phyloP scores from a whole-genome alignment of 2,113 vertebrate genomes.

The Thunnus thynnus region DNA sequence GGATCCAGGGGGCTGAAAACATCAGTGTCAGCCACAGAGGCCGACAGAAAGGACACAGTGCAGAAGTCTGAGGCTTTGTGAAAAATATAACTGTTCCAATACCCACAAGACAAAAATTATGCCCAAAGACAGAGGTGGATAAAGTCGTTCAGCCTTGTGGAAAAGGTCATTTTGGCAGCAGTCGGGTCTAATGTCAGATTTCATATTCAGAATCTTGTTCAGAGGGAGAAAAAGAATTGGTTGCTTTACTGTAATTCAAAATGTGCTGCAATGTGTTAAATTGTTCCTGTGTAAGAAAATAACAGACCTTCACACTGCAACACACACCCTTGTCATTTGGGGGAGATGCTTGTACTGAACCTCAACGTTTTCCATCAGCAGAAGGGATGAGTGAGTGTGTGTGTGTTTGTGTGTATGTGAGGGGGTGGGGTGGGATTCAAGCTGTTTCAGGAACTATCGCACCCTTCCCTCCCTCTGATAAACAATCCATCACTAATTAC shows the following conservation, averaged over 20 bases:
- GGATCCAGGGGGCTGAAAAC: neutral
- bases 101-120: neutral
- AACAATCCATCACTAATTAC: constrained; percentile 57
- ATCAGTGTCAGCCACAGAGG: neutral
- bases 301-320: constrained; percentile 73
- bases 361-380: constrained; percentile 1
- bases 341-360: constrained; percentile 29
- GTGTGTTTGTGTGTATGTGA: neutral
- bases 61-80: constrained; percentile 2
- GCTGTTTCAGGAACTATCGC: constrained; percentile 33
- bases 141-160: constrained; percentile 8
- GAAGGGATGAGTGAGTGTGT: neutral
- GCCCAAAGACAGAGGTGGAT: constrained; percentile 5
- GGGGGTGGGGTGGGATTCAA: constrained; percentile 8
- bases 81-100: neutral
- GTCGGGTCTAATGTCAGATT: constrained; percentile 54
- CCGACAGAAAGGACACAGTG: neutral
- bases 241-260: constrained; percentile 71
- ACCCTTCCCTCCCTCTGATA: constrained; percentile 32
- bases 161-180: constrained; percentile 57
- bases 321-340: constrained; percentile 57
- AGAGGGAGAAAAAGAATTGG: constrained; percentile 42
- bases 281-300: constrained; percentile 75
- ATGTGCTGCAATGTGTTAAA: constrained; percentile 75
- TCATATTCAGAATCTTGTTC: constrained; percentile 63